A percentile compares a stretch with the other conserved stretches of the same genome.
Conservation (phyloP, 2,888 invertebrate species). For the Phrixothrix hirtus region DNA sequence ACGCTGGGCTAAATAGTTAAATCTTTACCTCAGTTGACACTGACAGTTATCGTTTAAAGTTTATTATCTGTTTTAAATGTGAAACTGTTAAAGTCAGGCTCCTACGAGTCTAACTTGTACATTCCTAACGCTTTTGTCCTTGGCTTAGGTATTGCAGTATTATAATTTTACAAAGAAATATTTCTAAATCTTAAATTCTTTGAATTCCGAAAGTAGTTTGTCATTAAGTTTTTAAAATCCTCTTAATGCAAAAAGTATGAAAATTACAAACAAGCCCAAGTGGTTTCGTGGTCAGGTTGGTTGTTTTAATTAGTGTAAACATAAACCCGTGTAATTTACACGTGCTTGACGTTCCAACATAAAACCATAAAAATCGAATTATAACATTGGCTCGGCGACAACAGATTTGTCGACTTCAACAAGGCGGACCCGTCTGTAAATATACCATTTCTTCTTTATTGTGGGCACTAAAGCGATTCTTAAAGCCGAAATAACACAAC, state of each 20-base stretch:
- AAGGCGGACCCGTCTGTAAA: conserved; percentile 15
- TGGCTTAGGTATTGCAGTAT: conserved; percentile 5
- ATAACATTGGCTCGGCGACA: conserved; percentile 16
- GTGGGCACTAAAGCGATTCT: conserved; percentile 27
- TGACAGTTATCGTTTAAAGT: conserved; percentile 16
- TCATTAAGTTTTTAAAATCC: too few species aligned
- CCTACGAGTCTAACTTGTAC: conserved; percentile 19
- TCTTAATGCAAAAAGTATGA: too few species aligned
- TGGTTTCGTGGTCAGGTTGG: too few species aligned
- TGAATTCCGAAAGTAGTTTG: background rate
- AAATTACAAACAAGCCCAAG: too few species aligned
- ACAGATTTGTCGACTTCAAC: conserved; percentile 24
- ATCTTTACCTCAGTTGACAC: conserved; percentile 20
- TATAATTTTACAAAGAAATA: conserved; percentile 1
- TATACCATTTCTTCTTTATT: conserved; percentile 22
- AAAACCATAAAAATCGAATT: conserved; percentile 30
- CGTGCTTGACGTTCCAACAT: conserved; percentile 31
- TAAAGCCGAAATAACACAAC: conserved; percentile 21
- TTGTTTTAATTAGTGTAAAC: conserved; percentile 15
- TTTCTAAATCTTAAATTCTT: background rate
- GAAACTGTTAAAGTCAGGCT: conserved; percentile 18
- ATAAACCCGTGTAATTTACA: conserved; percentile 25
- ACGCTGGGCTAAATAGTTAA: conserved; percentile 18
- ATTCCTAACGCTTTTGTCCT: conserved; percentile 10
- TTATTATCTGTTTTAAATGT: conserved; percentile 20